phyloP scores from a whole-genome alignment of 2,797 vertebrate species.

The Chelonia mydas region DNA sequence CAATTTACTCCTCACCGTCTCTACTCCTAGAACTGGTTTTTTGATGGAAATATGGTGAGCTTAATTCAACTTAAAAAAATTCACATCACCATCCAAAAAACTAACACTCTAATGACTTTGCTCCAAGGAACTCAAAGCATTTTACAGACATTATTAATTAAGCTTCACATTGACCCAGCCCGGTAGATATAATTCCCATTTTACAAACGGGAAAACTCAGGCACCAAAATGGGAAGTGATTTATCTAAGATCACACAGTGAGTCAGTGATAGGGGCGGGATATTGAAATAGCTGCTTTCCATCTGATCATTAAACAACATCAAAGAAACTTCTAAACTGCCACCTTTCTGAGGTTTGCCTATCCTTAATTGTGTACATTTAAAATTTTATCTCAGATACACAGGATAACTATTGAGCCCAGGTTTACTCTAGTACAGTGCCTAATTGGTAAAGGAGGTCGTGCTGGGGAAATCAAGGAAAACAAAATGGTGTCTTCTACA shows the following conservation, averaged over 20 bases:
- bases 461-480: not conserved
- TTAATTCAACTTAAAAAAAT: slow-evolving; percentile 5
- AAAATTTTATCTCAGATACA: not conserved
- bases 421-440: fast-evolving
- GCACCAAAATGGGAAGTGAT: not conserved
- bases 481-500: not conserved
- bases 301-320: not conserved
- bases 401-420: not conserved
- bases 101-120: not conserved
- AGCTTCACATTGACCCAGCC: not conserved
- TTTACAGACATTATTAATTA: not conserved
- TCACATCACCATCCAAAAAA: not conserved
- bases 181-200: not conserved
- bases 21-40: not conserved
- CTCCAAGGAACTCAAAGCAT: not conserved
- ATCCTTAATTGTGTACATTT: not conserved
- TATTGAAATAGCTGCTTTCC: not conserved
- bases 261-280: not conserved
- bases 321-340: fast-evolving
- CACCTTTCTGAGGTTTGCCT: fast-evolving
- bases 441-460: not conserved
- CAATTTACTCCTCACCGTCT: not conserved
- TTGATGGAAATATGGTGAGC: not conserved
- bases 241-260: not conserved
- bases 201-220: not conserved